Evolutionary conservation across 1,140 invertebrate species (phyloP).

Genomic region (Lutraria rhynchaena): DNA sequence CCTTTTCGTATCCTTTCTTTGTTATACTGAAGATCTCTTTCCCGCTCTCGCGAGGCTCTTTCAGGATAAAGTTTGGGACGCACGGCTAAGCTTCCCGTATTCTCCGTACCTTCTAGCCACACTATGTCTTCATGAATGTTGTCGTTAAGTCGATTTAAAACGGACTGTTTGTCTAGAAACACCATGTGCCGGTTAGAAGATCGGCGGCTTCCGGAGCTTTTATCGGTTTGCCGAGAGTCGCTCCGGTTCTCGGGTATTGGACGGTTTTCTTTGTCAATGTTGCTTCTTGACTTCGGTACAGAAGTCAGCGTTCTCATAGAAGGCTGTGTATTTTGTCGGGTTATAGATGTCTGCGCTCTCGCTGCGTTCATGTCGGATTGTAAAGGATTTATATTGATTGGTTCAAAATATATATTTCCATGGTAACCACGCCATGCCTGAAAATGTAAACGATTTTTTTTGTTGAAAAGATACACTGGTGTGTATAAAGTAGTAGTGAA

Average conservation of each 20-base stretch:
- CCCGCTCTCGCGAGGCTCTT: conserved; percentile 27
- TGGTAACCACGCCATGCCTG: conserved; percentile 80
- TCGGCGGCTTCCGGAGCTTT: conserved; percentile 40
- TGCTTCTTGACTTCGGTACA: background rate
- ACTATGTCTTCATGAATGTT: conserved; percentile 70
- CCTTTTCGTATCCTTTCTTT: conserved; percentile 76
- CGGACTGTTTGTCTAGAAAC: conserved; percentile 72
- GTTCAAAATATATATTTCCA: conserved; percentile 81
- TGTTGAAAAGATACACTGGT: no score
- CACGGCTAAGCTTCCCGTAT: conserved; percentile 74
- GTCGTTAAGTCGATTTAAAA: conserved; percentile 68
- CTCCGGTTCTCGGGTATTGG: conserved; percentile 47
- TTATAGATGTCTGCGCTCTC: conserved; percentile 46
- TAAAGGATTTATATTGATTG: conserved; percentile 70
- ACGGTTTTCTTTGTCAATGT: conserved; percentile 41
- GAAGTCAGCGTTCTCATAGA: conserved; percentile 8
- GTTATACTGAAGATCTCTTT: conserved; percentile 63
- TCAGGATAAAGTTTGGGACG: conserved; percentile 61
- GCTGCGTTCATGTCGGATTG: conserved; percentile 3
- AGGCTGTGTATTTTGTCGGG: conserved; percentile 27
- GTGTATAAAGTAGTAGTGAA: no score
- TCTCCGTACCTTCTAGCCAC: conserved; percentile 69
- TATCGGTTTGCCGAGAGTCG: conserved; percentile 58
- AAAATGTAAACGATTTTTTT: no score
- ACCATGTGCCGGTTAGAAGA: conserved; percentile 64